These are phyloP conservation scores for Etia nguti DNA, from an alignment of 2,113 vertebrate species.

Conservation along the genomic window DNA sequence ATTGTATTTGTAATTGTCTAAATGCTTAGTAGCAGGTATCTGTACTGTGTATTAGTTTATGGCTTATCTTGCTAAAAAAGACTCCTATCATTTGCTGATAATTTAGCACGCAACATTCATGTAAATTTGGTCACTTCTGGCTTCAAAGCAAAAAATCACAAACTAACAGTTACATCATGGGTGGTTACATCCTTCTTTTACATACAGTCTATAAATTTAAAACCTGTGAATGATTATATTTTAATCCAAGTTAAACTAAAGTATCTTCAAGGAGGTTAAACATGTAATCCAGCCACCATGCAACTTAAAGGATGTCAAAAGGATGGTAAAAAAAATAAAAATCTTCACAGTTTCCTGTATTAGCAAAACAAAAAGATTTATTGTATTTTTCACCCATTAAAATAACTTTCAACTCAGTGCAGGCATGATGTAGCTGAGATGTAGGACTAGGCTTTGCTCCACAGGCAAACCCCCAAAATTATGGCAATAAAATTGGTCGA, in stretches of 20 bases:
- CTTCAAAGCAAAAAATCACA: neutral
- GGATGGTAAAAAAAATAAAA: neutral
- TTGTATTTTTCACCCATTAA: neutral
- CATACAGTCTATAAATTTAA: neutral
- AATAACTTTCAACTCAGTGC: neutral
- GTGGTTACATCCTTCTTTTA: neutral
- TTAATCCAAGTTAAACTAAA: neutral
- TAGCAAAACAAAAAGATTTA: neutral
- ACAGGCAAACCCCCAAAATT: neutral
- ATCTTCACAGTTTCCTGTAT: neutral
- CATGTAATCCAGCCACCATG: neutral
- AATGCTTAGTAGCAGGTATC: no score
- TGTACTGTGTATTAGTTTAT: neutral
- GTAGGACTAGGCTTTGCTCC: neutral
- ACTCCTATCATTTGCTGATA: neutral
- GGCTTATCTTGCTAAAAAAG: neutral
- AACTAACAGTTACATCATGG: neutral
- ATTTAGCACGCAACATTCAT: neutral
- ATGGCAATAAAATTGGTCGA: neutral
- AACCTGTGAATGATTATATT: neutral
- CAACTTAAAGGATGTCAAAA: neutral
- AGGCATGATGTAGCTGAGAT: constrained; percentile 38
- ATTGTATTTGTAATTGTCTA: neutral
- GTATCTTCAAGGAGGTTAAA: neutral
- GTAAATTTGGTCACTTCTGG: neutral